Conservation (phyloP, 2,888 invertebrate species). For the Nomada hirtipes region DNA sequence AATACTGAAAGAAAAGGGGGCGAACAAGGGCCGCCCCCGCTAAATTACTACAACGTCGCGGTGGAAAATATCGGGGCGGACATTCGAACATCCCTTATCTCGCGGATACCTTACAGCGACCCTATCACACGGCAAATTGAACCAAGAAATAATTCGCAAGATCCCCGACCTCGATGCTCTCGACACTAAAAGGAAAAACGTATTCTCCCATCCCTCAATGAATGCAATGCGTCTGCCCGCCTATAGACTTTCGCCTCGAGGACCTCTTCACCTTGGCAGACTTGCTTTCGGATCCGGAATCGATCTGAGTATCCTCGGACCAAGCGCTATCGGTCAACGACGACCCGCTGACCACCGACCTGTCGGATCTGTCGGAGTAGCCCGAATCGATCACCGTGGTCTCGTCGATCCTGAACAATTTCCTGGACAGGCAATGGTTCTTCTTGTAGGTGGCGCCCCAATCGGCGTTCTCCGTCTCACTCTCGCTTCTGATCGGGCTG, state of each 20-base stretch:
- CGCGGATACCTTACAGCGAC: background rate
- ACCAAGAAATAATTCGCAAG: constrained; percentile 1
- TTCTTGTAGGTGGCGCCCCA: constrained; percentile 7
- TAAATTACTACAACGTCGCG: background rate
- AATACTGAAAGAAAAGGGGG: background rate
- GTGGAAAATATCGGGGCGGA: background rate
- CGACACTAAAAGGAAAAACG: background rate
- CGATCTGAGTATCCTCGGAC: constrained; percentile 24
- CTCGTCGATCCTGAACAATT: constrained; percentile 66
- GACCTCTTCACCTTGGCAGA: background rate
- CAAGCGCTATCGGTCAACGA: constrained; percentile 15
- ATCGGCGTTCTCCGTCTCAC: background rate
- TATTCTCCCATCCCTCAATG: background rate
- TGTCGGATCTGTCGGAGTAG: constrained; percentile 70
- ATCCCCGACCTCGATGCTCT: background rate
- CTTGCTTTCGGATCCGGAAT: background rate
- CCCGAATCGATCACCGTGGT: constrained; percentile 71
- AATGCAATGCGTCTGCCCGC: background rate
- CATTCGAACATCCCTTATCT: background rate
- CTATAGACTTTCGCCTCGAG: constrained; percentile 1
- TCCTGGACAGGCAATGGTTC: constrained; percentile 6
- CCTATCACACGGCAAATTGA: background rate
- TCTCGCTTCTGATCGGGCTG: constrained; percentile 68
- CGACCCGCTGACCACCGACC: constrained; percentile 11
- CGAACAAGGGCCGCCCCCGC: too few species aligned